phyloP scores from a whole-genome alignment of 2,797 vertebrate genomes.

The Lerista edwardsae region DNA sequence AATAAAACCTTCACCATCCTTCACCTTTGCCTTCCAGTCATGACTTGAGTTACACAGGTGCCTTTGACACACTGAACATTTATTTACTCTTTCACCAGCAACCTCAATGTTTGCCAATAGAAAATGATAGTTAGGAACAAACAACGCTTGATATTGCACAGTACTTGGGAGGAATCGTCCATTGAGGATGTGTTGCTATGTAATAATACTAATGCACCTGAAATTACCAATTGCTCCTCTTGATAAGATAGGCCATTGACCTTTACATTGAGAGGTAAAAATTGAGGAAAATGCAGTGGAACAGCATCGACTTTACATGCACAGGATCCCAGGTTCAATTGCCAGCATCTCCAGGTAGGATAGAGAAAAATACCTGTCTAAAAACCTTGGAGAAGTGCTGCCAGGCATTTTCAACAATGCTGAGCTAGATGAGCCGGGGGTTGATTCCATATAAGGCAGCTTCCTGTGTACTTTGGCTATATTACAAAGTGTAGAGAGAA shows the following conservation, averaged over 20 bases:
- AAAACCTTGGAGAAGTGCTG: too few relatives aligned
- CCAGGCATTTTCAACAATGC: too few relatives aligned
- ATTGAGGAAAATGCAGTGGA: too few relatives aligned
- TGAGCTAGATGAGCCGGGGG: too few relatives aligned
- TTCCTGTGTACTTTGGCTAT: too few relatives aligned
- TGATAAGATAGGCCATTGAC: not conserved
- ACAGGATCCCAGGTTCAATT: too few relatives aligned
- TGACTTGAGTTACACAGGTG: not conserved
- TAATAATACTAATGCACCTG: not conserved
- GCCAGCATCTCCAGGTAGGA: too few relatives aligned
- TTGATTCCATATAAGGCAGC: too few relatives aligned
- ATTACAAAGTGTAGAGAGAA: too few relatives aligned
- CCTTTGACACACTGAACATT: not conserved
- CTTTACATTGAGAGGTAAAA: too few relatives aligned
- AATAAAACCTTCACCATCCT: not conserved
- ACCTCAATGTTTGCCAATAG: not conserved
- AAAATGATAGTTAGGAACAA: not conserved
- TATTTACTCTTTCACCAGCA: not conserved
- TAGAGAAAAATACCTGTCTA: too few relatives aligned
- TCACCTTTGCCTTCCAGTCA: conserved; percentile 1
- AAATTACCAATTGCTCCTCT: not conserved
- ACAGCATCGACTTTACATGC: too few relatives aligned
- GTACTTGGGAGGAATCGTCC: not conserved
- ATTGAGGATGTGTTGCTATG: not conserved
- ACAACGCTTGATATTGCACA: not conserved